Evolutionary conservation across 2,888 invertebrate species (phyloP).

Genomic region (Melinaea marsaeus): DNA sequence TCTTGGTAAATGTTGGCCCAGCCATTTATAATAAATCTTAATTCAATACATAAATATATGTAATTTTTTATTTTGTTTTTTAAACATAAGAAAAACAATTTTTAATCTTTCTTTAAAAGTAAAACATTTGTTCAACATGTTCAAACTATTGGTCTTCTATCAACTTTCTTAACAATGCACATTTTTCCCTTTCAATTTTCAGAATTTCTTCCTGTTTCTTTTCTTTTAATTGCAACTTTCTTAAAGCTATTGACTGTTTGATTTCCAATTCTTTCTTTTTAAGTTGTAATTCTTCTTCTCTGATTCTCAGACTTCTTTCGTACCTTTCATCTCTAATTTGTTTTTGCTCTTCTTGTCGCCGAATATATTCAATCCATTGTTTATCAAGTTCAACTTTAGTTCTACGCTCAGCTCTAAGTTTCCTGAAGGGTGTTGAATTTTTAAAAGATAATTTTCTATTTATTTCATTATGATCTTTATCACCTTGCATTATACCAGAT

Average conservation of each 20-base stretch:
- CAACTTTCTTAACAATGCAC: slow-evolving; percentile 51
- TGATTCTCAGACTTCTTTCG: slow-evolving; percentile 53
- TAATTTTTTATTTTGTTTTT: not conserved
- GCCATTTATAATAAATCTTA: too few relatives aligned
- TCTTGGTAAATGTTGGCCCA: too few relatives aligned
- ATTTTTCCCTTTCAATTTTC: slow-evolving; percentile 59
- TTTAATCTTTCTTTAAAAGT: too few relatives aligned
- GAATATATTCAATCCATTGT: slow-evolving; percentile 59
- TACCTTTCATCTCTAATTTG: slow-evolving; percentile 52
- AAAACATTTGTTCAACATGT: too few relatives aligned
- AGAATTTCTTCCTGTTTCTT: slow-evolving; percentile 58
- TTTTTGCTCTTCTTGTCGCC: slow-evolving; percentile 54
- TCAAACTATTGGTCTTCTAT: slow-evolving; percentile 41
- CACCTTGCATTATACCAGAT: slow-evolving; percentile 47
- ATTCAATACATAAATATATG: not conserved
- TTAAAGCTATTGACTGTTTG: slow-evolving; percentile 56
- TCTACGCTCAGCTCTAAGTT: slow-evolving; percentile 51
- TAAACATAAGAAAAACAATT: not conserved
- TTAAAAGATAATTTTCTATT: slow-evolving; percentile 42
- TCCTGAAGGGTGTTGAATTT: slow-evolving; percentile 49
- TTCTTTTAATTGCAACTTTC: slow-evolving; percentile 54
- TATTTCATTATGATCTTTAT: slow-evolving; percentile 38
- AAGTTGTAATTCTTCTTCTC: slow-evolving; percentile 56
- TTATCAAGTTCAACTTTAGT: slow-evolving; percentile 59
- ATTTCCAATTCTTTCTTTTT: slow-evolving; percentile 57